Base-by-base conservation (phyloP, 2,888 invertebrate species). In the Trachelus stipa region DNA sequence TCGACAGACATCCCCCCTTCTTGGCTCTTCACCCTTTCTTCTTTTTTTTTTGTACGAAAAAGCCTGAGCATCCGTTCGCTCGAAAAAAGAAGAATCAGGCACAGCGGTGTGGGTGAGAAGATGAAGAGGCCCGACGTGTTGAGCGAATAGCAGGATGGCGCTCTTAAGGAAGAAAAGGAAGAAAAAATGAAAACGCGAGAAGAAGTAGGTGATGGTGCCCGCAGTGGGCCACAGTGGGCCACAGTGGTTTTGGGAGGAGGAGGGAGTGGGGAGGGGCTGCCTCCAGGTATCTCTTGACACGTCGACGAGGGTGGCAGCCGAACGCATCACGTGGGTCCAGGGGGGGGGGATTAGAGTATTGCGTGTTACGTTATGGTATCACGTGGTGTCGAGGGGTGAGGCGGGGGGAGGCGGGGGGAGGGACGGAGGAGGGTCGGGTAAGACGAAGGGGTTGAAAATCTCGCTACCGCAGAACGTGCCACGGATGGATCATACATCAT, bases 401-500 rank as follows among this genome's bases (percentile, higher is more conserved):
- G 1, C 0, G 34, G 34, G 1, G 1, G 34, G 34, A 11, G 11
- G 31, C 31, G 31, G 3, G 73, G n/a, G 3, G 23, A 6, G 30
- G 35, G 35, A 15, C 6, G 37, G 35, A 35, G 31, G 35, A 37
- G 30, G n/a, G 12, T 37, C 40, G 40, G 40, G 4, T 40, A 74
- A 87, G 83, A 85, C 80, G 85, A 87, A 87, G 86, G 85, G 86
- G 85, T 85, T 85, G 88, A 85, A 85, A 89, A 87, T 88, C 86
- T 87, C 84, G 84, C 80, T 81, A 73, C 82, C 82, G 81, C 81
- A 82, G 80, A 86, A 82, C 85, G 82, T 86, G 85, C 81, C 88
- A 87, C 86, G 85, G 85, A 87, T 84, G 82, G 86, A 89, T 88
- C 87, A 85, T 88, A 87, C 88, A 87, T 88, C 89, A 89, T 87